These are phyloP conservation scores for Chiloscyllium punctatum DNA, from an alignment of 2,797 vertebrate species.

Conservation along the genomic window DNA sequence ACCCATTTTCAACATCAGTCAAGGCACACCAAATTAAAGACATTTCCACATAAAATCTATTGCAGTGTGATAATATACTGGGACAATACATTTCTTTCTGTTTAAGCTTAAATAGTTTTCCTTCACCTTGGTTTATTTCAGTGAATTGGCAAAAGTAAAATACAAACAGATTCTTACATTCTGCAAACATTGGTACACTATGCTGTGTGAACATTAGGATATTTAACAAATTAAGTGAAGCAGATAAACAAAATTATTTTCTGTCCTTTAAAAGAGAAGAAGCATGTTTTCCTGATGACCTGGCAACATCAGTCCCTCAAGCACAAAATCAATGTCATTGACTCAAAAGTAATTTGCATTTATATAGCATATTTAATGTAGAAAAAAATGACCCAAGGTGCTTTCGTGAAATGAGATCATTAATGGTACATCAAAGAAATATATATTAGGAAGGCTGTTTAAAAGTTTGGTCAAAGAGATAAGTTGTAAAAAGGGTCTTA, in stretches of 20 bases:
- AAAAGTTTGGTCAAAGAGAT: background rate
- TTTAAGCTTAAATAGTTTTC: background rate
- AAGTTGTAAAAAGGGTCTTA: background rate
- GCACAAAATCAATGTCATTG: background rate
- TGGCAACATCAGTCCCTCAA: background rate
- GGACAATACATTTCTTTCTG: background rate
- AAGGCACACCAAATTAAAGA: background rate
- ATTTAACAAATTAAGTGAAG: background rate
- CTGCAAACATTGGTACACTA: background rate
- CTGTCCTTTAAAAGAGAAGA: background rate
- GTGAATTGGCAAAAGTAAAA: background rate
- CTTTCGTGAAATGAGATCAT: background rate
- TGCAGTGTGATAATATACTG: background rate
- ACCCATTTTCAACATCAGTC: background rate
- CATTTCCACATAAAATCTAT: background rate
- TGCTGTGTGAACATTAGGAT: background rate
- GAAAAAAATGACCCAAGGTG: background rate
- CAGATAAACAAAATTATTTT: background rate
- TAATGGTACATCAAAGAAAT: background rate
- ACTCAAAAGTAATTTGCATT: background rate
- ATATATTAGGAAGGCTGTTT: background rate
- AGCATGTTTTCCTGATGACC: background rate
- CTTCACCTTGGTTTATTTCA: background rate
- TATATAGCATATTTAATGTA: background rate
- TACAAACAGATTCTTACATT: background rate